These are phyloP conservation scores for Setophaga petechia DNA, from an alignment of 2,113 vertebrate genomes.

Conservation along the genomic window DNA sequence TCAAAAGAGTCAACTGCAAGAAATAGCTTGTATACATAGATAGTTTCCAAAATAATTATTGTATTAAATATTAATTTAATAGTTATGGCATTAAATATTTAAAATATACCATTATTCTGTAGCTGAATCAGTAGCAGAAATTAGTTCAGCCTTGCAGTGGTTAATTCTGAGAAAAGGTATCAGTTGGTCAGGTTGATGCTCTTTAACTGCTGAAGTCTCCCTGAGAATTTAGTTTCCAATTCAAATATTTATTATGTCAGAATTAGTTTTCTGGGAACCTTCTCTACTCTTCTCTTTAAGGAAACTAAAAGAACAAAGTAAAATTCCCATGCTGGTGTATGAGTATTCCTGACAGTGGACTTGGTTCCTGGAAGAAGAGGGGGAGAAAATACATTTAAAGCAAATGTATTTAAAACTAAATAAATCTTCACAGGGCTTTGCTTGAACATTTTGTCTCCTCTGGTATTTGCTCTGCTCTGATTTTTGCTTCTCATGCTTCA, in stretches of 20 bases:
- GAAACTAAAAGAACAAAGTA: conserved; percentile 7
- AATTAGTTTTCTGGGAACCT: conserved; percentile 38
- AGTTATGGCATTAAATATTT: background rate
- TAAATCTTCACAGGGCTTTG: conserved; percentile 2
- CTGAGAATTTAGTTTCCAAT: background rate
- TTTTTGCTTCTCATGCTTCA: background rate
- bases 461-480: background rate
- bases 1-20: background rate
- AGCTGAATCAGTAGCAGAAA: background rate
- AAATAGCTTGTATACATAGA: background rate
- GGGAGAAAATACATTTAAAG: conserved; percentile 42
- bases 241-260: conserved; percentile 34
- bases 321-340: background rate
- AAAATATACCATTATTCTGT: background rate
- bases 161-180: background rate
- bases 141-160: background rate
- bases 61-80: background rate
- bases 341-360: conserved; percentile 23
- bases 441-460: conserved; percentile 16
- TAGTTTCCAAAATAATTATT: background rate
- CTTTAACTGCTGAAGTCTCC: background rate
- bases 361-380: conserved; percentile 47
- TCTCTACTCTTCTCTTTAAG: background rate
- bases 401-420: conserved; percentile 43
- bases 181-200: background rate